phyloP scores from a whole-genome alignment of 2,888 invertebrate species.

The Spodoptera picta region DNA sequence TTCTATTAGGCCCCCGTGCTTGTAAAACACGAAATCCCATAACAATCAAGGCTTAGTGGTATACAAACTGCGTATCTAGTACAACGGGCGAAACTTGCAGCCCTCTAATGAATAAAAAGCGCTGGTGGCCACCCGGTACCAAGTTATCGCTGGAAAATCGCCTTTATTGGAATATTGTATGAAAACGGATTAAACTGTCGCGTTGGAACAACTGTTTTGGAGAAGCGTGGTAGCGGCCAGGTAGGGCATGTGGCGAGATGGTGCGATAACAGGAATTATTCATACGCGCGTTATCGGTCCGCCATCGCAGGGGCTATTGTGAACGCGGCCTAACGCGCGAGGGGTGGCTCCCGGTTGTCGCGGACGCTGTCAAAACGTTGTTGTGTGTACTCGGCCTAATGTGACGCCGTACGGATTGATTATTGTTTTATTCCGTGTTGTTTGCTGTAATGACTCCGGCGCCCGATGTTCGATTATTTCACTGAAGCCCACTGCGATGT shows the following conservation, averaged over 20 bases:
- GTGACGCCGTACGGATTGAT: conserved; percentile 80
- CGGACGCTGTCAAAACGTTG: conserved; percentile 85
- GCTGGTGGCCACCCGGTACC: conserved; percentile 76
- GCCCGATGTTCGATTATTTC: conserved; percentile 62
- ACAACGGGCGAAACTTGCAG: conserved; percentile 85
- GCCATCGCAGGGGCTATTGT: conserved; percentile 86
- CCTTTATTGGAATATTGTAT: conserved; percentile 55
- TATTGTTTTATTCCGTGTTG: conserved; percentile 79
- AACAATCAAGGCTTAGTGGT: conserved; percentile 83
- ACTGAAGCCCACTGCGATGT: conserved; percentile 44
- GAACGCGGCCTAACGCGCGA: conserved; percentile 81
- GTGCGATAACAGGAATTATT: conserved; percentile 88
- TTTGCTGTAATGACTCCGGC: conserved; percentile 67
- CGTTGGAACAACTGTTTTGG: conserved; percentile 66
- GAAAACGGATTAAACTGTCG: conserved; percentile 64
- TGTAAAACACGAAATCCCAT: conserved; percentile 79
- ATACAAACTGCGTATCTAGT: conserved; percentile 81
- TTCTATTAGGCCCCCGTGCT: conserved; percentile 73
- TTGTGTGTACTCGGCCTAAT: conserved; percentile 81
- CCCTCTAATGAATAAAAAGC: conserved; percentile 86
- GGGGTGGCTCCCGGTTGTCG: conserved; percentile 86
- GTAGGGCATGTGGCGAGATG: conserved; percentile 89
- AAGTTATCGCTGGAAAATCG: conserved; percentile 57
- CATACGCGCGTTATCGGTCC: conserved; percentile 87
- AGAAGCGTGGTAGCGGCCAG: conserved; percentile 82